Conservation (phyloP, 2,113 vertebrate species). For the Pelusios castaneus region DNA sequence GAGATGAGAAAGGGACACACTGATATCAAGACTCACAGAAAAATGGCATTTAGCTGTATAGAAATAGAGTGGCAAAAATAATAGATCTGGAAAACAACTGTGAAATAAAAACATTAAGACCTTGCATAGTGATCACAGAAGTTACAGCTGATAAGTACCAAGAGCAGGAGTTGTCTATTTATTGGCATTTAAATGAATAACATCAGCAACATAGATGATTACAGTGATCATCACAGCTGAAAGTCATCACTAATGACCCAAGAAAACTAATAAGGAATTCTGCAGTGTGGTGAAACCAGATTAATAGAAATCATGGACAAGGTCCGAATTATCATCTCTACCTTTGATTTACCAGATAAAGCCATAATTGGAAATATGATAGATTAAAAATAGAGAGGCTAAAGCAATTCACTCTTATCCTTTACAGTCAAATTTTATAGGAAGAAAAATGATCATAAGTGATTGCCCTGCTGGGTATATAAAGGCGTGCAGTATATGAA, state of each 20-base stretch:
- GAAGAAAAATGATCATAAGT: background rate
- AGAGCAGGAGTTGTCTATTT: background rate
- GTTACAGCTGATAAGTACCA: background rate
- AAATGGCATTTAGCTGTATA: background rate
- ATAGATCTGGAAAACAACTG: background rate
- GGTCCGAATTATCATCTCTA: background rate
- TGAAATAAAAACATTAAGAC: background rate
- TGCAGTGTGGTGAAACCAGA: background rate
- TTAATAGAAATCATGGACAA: background rate
- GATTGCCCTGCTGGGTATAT: background rate
- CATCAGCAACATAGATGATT: background rate
- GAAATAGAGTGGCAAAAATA: background rate
- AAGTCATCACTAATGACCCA: background rate
- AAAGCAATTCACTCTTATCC: background rate
- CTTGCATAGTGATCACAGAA: background rate
- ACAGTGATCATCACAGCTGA: background rate
- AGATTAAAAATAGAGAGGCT: background rate
- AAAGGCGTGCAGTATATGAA: background rate
- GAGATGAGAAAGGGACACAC: background rate
- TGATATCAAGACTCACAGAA: background rate
- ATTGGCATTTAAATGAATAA: background rate
- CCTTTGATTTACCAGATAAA: background rate
- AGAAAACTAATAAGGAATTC: background rate
- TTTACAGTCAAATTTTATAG: background rate
- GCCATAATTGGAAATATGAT: background rate